Percentiles rank a stretch among this genome's conserved stretches.
These are phyloP conservation scores for Gymnocypris eckloni DNA, from an alignment of 2,797 vertebrate genomes.

Conservation along the genomic window DNA sequence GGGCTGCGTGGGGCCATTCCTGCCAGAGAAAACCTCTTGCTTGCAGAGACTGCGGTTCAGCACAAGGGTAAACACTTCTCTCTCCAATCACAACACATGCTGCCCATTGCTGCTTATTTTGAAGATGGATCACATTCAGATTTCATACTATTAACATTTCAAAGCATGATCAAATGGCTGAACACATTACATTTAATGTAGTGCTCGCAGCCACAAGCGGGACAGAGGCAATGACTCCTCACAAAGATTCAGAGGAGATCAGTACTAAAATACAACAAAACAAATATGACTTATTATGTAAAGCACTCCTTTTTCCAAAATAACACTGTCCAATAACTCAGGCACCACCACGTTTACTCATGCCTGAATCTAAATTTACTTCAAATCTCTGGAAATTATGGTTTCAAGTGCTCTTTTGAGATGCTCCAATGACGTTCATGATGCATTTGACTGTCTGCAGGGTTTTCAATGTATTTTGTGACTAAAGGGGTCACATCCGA, in stretches of 20 bases:
- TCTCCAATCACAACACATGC: constrained; percentile 75
- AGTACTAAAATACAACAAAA: not conserved
- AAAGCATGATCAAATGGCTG: constrained; percentile 69
- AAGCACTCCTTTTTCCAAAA: not conserved
- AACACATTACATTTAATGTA: constrained; percentile 56
- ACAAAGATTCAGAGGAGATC: not conserved
- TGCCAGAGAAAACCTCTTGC: constrained; percentile 73
- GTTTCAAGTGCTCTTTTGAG: not conserved
- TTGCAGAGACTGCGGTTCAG: constrained; percentile 63
- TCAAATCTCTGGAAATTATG: not conserved
- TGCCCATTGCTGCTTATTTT: constrained; percentile 67
- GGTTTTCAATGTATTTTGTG: not conserved
- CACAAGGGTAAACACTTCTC: constrained; percentile 70
- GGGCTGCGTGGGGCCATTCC: constrained; percentile 57
- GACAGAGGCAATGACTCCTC: not conserved
- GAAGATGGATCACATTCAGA: constrained; percentile 67
- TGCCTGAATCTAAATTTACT: not conserved
- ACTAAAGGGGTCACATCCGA: not conserved
- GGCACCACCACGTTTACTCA: not conserved
- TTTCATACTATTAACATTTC: constrained; percentile 73
- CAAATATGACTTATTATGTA: not conserved
- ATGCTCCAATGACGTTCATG: not conserved
- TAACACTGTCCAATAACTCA: not conserved
- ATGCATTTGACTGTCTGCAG: not conserved
- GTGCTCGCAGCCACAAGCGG: not conserved